Evolutionary conservation across 2,113 vertebrate genomes (phyloP).

Genomic region (Datnioides undecimradiatus): DNA sequence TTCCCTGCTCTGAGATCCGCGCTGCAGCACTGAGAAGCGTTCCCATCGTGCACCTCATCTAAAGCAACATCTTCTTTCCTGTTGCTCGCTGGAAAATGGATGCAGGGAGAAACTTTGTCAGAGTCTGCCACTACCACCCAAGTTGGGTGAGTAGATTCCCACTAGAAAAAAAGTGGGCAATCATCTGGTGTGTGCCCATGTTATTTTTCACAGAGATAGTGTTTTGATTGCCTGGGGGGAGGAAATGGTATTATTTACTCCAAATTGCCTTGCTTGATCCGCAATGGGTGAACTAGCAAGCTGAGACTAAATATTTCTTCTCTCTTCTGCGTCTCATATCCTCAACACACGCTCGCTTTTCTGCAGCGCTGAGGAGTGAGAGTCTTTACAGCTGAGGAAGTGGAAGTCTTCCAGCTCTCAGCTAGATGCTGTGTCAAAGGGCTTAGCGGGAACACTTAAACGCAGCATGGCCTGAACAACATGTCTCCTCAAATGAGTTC

Average conservation of each 20-base stretch:
- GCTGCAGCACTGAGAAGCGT: background rate
- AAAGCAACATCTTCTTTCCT: conserved; percentile 19
- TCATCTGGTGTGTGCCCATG: conserved; percentile 70
- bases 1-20: background rate
- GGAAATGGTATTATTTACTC: conserved; percentile 80
- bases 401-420: conserved; percentile 34
- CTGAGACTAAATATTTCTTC: conserved; percentile 63
- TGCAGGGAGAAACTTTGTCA: conserved; percentile 42
- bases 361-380: conserved; percentile 35
- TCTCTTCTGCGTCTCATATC: conserved; percentile 39
- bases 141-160: conserved; percentile 53
- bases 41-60: background rate
- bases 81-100: conserved; percentile 57
- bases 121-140: conserved; percentile 53
- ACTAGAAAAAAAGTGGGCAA: conserved; percentile 63
- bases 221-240: conserved; percentile 80
- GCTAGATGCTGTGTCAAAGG: conserved; percentile 62
- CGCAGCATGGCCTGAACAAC: conserved; percentile 61
- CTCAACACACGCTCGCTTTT: conserved; percentile 20
- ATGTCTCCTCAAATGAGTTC: conserved; percentile 53
- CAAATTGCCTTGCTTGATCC: conserved; percentile 66
- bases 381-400: conserved; percentile 51
- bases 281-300: conserved; percentile 65
- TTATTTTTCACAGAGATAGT: conserved; percentile 81
- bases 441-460: conserved; percentile 48